These are phyloP conservation scores for Conopomorpha cramerella DNA, from an alignment of 1,140 invertebrate genomes.

Conservation along the genomic window DNA sequence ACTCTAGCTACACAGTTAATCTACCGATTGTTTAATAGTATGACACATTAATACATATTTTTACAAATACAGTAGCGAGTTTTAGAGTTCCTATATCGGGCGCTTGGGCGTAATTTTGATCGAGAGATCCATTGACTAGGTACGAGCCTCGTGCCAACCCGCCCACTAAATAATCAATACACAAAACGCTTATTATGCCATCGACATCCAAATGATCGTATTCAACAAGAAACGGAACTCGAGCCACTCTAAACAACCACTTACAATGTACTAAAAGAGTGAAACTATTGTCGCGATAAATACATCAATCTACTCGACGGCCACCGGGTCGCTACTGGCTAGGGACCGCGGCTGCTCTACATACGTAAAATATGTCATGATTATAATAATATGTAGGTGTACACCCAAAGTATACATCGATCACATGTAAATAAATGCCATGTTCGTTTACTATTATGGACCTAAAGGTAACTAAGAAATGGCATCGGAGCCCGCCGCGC, in stretches of 20 bases:
- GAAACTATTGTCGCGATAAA: slow-evolving; percentile 30
- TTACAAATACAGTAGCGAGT: slow-evolving; percentile 64
- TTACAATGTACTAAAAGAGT: slow-evolving; percentile 39
- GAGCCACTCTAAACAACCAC: slow-evolving; percentile 50
- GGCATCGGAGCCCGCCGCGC: too few species aligned
- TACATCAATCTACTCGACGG: slow-evolving; percentile 31
- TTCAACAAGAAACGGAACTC: slow-evolving; percentile 53
- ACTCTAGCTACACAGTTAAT: too few species aligned
- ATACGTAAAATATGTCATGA: slow-evolving; percentile 48
- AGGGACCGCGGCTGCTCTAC: too few species aligned
- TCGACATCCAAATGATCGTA: too few species aligned
- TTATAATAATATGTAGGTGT: slow-evolving; percentile 31
- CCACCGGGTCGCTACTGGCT: slow-evolving; percentile 32
- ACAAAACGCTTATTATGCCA: slow-evolving; percentile 22
- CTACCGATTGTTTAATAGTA: slow-evolving; percentile 53
- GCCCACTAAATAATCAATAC: slow-evolving; percentile 36
- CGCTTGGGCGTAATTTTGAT: slow-evolving; percentile 48
- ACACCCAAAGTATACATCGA: slow-evolving; percentile 38
- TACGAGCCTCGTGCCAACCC: too few species aligned
- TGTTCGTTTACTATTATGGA: slow-evolving; percentile 47
- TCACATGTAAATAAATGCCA: slow-evolving; percentile 58
- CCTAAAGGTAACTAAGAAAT: slow-evolving; percentile 57
- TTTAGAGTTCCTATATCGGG: slow-evolving; percentile 64
- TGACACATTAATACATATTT: slow-evolving; percentile 60
- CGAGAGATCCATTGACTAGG: slow-evolving; percentile 64